Conservation (phyloP, 2,113 vertebrate genomes). For the Tichodroma muraria region DNA sequence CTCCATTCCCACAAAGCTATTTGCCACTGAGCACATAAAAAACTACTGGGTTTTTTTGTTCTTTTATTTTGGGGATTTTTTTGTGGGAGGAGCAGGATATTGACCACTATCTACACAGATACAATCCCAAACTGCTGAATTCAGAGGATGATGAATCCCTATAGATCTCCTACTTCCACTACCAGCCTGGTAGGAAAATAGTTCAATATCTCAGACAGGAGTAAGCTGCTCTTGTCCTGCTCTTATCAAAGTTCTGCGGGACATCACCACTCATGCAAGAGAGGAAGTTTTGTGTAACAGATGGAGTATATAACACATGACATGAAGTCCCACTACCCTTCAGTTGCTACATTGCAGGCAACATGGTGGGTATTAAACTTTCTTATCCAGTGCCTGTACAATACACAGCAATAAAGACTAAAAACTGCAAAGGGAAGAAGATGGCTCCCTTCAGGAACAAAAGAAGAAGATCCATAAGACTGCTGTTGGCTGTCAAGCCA, state of each 20-base stretch:
- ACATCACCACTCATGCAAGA: not conserved
- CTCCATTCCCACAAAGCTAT: not conserved
- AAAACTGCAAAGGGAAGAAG: not conserved
- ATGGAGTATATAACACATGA: accelerated
- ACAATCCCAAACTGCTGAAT: not conserved
- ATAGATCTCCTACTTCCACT: not conserved
- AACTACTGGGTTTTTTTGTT: not conserved
- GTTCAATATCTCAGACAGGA: not conserved
- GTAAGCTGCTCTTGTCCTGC: not conserved
- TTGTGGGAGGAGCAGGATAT: not conserved
- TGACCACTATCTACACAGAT: not conserved
- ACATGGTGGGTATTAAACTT: not conserved
- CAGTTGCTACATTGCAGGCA: not conserved
- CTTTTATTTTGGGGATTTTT: not conserved
- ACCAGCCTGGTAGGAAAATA: not conserved
- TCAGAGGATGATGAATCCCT: not conserved
- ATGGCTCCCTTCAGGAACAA: not conserved
- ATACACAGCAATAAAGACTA: not conserved
- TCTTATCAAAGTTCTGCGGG: not conserved
- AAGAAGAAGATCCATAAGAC: not conserved
- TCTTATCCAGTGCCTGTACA: not conserved
- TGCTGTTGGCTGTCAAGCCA: not conserved
- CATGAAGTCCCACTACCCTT: not conserved
- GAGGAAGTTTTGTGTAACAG: not conserved
- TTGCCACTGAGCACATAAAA: not conserved